These are phyloP conservation scores for Pygocentrus nattereri DNA, from an alignment of 2,797 vertebrate species.

Conservation along the genomic window DNA sequence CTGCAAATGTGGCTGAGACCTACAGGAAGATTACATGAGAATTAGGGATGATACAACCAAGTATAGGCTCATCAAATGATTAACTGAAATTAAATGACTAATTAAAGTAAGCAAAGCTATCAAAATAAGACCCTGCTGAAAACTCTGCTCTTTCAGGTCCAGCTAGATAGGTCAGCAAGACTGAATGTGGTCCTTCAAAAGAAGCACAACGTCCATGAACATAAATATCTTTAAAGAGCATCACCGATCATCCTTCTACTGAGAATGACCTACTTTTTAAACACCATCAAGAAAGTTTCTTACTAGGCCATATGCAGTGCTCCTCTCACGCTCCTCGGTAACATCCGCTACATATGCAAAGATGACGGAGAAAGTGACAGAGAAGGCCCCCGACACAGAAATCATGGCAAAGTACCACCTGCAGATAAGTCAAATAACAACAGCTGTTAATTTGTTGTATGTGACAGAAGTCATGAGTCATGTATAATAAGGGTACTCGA, in stretches of 20 bases:
- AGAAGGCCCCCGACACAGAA: conserved; percentile 93
- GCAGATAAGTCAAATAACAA: conserved; percentile 26
- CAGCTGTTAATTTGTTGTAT: not conserved
- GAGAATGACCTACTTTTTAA: not conserved
- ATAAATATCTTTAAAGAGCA: not conserved
- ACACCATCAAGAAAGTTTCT: conserved; percentile 55
- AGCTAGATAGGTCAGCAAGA: not conserved
- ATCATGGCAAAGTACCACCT: conserved; percentile 99
- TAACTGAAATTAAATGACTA: not conserved
- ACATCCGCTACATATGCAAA: conserved; percentile 96
- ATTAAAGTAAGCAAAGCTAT: not conserved
- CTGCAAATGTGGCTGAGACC: conserved; percentile 95
- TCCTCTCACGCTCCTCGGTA: conserved; percentile 90
- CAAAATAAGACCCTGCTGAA: not conserved
- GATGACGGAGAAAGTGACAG: conserved; percentile 96
- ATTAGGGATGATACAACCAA: not conserved
- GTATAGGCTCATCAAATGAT: not conserved
- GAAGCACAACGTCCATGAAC: not conserved
- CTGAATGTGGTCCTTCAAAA: not conserved
- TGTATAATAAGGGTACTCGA: too few species aligned
- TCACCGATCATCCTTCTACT: not conserved
- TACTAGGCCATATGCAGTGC: conserved; percentile 93
- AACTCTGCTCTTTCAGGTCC: conserved; percentile 11
- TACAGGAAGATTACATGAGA: conserved; percentile 47
- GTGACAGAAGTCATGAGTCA: not conserved